Evolutionary conservation across 2,888 invertebrate genomes (phyloP), one percentile per base, ranked within the genome.

Genomic region (Leptopterna dolabrata): DNA sequence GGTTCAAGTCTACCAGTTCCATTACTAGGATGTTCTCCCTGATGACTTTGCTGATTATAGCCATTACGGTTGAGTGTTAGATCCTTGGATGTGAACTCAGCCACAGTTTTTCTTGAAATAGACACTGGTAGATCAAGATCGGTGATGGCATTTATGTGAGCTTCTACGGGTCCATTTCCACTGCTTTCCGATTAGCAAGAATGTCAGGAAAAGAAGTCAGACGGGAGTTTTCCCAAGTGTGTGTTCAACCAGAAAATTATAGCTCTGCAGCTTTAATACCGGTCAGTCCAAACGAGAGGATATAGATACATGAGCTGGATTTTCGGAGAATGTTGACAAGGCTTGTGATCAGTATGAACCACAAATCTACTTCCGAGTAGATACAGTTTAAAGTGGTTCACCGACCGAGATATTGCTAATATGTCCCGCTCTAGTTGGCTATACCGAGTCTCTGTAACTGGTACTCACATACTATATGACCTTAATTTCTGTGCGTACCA

Each of bases 221-320:
- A 45, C 13, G 81, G 51, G 51, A 29, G 81, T 81, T 81, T 81
- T 81, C 0, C 81, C 81, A 51, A 51, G 51, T 27, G 81, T 81
- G 19, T 81, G 81, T 14, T 7, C 51, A 41, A 76, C 41, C 4
- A 41, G 6, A 76, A 76, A 41, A 19, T 76, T 76, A 43, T 7
- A 76, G 11, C 76, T 43, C n/a, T 76, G 76, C 43, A 76, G 41
- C 19, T 76, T 76, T 41, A 76, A 36, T 19, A 76, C 43, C 16
- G 43, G 43, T 14, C 76, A 43, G 16, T 76, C 76, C 3, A 76
- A 16, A 3, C 76, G 1, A 7, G 81, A 30, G 2, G 81, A 81
- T 51, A n/a, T n/a, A n/a, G n/a, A 81, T 51, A 1, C 7, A 11
- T 51, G 81, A 4, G 0, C 51, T 47, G 6, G 81, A 27, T 3